phyloP scores from a whole-genome alignment of 2,888 invertebrate species.

The Lepidocyrtinus sp. region DNA sequence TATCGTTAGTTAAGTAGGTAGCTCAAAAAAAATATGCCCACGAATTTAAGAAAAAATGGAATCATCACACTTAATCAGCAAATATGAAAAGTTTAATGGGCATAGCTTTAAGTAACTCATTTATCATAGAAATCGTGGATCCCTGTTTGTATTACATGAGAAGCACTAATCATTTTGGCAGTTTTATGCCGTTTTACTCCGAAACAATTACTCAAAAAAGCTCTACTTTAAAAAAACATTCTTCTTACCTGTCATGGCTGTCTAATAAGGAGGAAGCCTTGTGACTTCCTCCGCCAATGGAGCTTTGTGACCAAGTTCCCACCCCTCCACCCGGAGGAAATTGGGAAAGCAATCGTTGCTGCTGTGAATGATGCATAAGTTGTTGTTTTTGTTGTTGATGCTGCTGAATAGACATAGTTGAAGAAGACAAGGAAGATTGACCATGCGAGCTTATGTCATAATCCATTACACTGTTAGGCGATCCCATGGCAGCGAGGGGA shows the following conservation, averaged over 20 bases:
- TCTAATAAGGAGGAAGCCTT: slow-evolving; percentile 66
- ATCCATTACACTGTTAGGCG: slow-evolving; percentile 22
- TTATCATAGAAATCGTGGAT: no score
- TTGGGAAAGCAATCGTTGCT: slow-evolving; percentile 39
- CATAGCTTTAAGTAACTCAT: not conserved
- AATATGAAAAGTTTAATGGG: not conserved
- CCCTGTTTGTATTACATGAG: no score
- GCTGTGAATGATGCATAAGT: slow-evolving; percentile 21
- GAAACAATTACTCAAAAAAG: not conserved
- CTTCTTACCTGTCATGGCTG: slow-evolving; percentile 67
- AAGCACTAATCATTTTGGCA: not conserved
- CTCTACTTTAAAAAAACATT: no score
- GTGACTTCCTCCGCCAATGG: slow-evolving; percentile 37
- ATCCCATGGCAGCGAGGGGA: slow-evolving; percentile 35
- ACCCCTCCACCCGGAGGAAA: slow-evolving; percentile 43
- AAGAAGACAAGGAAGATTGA: slow-evolving; percentile 16
- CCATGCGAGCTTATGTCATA: slow-evolving; percentile 27
- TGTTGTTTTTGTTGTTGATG: slow-evolving; percentile 40
- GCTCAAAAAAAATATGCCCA: not conserved
- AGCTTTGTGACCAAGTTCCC: slow-evolving; percentile 50
- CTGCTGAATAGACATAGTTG: slow-evolving; percentile 6
- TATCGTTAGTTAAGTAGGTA: slow-evolving; percentile 6
- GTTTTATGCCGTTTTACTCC: not conserved
- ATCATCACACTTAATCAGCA: not conserved
- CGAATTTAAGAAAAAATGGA: not conserved